Conservation (phyloP, 2,888 invertebrate species). For the Darwinula stevensoni region DNA sequence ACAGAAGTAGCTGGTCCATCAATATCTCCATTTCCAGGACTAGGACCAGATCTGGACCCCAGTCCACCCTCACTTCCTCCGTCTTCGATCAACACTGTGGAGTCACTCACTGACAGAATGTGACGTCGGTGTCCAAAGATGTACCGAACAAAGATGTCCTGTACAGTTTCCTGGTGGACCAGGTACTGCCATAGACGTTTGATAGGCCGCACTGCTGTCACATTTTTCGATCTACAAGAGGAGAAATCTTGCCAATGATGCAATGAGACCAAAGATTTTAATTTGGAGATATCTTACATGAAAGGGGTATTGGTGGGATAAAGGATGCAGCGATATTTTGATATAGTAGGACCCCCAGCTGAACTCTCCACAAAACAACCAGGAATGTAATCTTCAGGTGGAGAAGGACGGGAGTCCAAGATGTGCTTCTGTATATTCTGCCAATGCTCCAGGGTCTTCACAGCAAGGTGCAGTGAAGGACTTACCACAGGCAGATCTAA, state of each 20-base stretch:
- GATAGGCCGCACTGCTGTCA: slow-evolving; percentile 14
- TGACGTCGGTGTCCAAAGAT: slow-evolving; percentile 55
- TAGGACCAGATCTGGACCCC: too few species aligned
- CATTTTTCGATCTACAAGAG: too few species aligned
- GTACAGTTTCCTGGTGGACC: slow-evolving; percentile 67
- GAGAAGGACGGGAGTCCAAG: slow-evolving; percentile 39
- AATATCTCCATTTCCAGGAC: too few species aligned
- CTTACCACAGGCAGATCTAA: slow-evolving; percentile 67
- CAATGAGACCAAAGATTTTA: slow-evolving; percentile 1
- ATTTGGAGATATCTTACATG: slow-evolving; percentile 22
- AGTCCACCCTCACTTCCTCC: slow-evolving; percentile 9
- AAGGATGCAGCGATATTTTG: slow-evolving; percentile 67
- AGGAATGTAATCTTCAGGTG: slow-evolving; percentile 59
- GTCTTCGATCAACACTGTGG: slow-evolving; percentile 6
- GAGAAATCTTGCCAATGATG: background rate
- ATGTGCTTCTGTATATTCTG: slow-evolving; percentile 45
- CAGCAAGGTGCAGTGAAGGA: slow-evolving; percentile 62
- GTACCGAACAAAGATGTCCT: slow-evolving; percentile 78
- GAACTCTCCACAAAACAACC: slow-evolving; percentile 44
- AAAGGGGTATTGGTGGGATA: slow-evolving; percentile 90
- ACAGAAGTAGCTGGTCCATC: slow-evolving; percentile 9
- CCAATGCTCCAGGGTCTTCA: slow-evolving; percentile 67
- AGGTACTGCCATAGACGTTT: slow-evolving; percentile 68
- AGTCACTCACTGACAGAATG: background rate
- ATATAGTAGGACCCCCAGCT: slow-evolving; percentile 35